Base-by-base conservation (phyloP, 1,140 invertebrate genomes). In the Conus ventricosus region DNA sequence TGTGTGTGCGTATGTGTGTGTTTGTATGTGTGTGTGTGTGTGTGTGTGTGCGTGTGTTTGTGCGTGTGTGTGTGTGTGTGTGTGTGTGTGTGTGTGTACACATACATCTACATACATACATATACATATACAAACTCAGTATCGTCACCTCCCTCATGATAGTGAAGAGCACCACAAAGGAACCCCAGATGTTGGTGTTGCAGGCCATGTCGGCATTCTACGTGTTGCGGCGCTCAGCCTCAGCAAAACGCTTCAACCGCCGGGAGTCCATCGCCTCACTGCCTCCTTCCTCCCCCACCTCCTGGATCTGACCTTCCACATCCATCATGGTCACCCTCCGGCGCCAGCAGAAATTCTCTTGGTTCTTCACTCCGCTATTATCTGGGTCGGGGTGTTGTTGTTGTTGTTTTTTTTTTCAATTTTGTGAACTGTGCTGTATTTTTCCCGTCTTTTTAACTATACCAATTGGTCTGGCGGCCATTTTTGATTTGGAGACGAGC, bases 121-220 rank as follows among this genome's bases (percentile, higher is more conserved):
- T 60, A 11, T 15, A 60, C 15, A 11, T 15, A 7, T 57, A 7
- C 55, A 11, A 11, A 11, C 57, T 60, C 15, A 11, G 8, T 60
- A 11, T 60, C 15, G 8, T 60, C 57, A 11, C 8, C 15, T 15
- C 5, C 15, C 1, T 60, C 15, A 8, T 60, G 57, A 60, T 4
- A 15, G 57, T 60, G 1, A 60, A 11, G 57, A 60, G 8, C 8
- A 60, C 15, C 8, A 60, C 57, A 15, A 60, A 8, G 57, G 57
- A 11, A 60, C 15, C 15, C 8, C 15, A 11, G 57, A 11, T 60
- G 57, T 60, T 60, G 57, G 8, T 60, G 57, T 17, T 76, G 8
- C 85, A 87, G 85, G 75, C 85, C 0, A 87, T 87, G 85, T 78
- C 85, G 1, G n/a, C 51, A 5, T 87, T 87, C 75, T 87, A 87